Conservation (phyloP, 2,888 invertebrate species). For the Noctua comes region DNA sequence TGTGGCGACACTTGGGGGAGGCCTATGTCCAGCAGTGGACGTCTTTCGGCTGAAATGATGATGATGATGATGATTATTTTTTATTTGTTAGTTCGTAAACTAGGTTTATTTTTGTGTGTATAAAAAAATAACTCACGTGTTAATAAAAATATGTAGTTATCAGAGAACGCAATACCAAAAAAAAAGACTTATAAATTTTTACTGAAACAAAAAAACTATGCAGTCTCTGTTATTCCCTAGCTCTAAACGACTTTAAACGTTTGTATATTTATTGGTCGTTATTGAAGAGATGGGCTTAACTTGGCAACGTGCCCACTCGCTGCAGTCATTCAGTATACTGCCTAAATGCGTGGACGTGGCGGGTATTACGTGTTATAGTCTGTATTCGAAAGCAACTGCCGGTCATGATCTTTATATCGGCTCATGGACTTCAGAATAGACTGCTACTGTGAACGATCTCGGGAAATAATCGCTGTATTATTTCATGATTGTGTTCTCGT, state of each 20-base stretch:
- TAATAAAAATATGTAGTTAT: too few relatives aligned
- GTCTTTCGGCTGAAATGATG: too few relatives aligned
- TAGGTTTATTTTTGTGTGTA: background rate
- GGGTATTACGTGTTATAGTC: constrained; percentile 31
- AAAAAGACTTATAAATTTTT: background rate
- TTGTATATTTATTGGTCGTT: constrained; percentile 60
- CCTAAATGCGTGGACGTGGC: constrained; percentile 34
- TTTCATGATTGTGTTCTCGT: background rate
- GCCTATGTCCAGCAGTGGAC: too few relatives aligned
- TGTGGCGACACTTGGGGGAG: too few relatives aligned
- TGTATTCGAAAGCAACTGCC: constrained; percentile 6
- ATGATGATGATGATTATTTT: too few relatives aligned
- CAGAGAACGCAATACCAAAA: background rate
- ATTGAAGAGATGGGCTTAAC: constrained; percentile 49
- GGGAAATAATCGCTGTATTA: background rate
- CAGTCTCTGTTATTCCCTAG: constrained; percentile 20
- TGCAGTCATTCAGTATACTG: constrained; percentile 42
- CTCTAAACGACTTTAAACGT: constrained; percentile 37
- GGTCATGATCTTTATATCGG: constrained; percentile 6
- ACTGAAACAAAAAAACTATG: background rate
- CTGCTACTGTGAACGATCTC: background rate
- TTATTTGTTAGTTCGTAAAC: background rate
- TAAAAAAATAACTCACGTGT: too few relatives aligned
- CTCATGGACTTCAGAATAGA: background rate
- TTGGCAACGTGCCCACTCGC: constrained; percentile 50